Percentiles rank a stretch among this genome's conserved stretches.
Evolutionary conservation across 2,797 vertebrate genomes (phyloP).

Genomic region (Heliangelus exortis): DNA sequence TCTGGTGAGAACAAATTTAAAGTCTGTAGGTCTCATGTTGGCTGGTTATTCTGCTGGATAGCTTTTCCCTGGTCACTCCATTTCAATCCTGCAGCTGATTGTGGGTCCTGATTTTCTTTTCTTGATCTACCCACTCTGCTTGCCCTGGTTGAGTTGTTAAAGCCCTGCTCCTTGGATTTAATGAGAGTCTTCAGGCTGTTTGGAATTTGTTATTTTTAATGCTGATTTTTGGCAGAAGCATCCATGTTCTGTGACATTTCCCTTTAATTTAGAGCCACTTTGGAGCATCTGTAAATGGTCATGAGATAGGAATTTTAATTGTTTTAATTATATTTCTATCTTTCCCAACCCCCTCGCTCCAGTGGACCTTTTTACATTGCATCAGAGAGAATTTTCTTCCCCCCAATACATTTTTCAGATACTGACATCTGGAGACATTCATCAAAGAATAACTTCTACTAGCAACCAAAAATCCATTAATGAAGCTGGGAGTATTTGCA

Average conservation of each 20-base stretch:
- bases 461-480: conserved; percentile 67
- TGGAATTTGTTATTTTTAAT: conserved; percentile 72
- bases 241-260: conserved; percentile 67
- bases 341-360: not conserved
- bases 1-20: conserved; percentile 16
- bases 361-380: not conserved
- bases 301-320: conserved; percentile 71
- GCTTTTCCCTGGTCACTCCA: not conserved
- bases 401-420: conserved; percentile 52
- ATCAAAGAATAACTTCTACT: conserved; percentile 65
- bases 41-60: not conserved
- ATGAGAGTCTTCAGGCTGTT: conserved; percentile 50
- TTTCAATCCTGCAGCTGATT: not conserved
- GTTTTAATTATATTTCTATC: conserved; percentile 68
- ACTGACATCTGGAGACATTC: conserved; percentile 64
- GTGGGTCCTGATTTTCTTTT: not conserved
- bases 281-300: conserved; percentile 66
- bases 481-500: conserved; percentile 72
- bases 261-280: conserved; percentile 68
- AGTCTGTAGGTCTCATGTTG: not conserved
- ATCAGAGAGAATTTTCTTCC: conserved; percentile 40
- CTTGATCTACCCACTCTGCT: not conserved
- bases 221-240: conserved; percentile 64
- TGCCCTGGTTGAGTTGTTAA: conserved; percentile 30
- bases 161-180: conserved; percentile 35